These are phyloP conservation scores for Crax fasciolata DNA, from an alignment of 2,797 vertebrate genomes.

Conservation along the genomic window DNA sequence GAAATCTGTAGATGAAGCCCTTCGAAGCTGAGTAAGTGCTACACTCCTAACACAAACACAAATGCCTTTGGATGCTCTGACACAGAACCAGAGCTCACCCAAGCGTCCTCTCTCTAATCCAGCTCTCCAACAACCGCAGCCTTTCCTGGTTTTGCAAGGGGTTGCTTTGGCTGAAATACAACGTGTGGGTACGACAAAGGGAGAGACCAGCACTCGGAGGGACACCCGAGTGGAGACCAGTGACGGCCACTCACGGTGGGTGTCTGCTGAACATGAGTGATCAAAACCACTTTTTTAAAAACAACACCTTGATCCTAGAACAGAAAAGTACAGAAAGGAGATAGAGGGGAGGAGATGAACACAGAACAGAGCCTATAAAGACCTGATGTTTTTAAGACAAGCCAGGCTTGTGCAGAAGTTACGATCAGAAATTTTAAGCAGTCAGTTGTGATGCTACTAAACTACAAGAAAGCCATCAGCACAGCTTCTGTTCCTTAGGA, in stretches of 20 bases:
- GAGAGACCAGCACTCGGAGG: neutral
- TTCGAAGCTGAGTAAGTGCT: neutral
- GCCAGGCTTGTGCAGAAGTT: neutral
- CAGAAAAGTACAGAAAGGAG: neutral
- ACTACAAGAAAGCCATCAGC: neutral
- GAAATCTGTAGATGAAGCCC: neutral
- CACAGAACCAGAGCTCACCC: neutral
- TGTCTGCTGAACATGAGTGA: neutral
- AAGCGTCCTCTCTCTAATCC: neutral
- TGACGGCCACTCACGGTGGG: neutral
- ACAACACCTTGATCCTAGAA: neutral
- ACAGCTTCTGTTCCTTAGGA: neutral
- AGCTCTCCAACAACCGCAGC: neutral
- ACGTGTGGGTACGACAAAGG: neutral
- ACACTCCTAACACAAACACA: neutral
- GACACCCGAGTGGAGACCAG: neutral
- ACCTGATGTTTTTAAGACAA: neutral
- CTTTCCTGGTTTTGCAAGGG: neutral
- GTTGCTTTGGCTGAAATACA: neutral
- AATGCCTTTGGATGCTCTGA: neutral
- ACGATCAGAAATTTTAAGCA: neutral
- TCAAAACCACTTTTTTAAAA: neutral
- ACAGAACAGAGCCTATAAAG: accelerated
- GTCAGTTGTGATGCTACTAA: neutral
- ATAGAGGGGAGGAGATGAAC: neutral